Percentiles rank a stretch among this genome's conserved stretches.
Conservation (phyloP, 1,140 invertebrate genomes). For the Cecropterus lyciades region DNA sequence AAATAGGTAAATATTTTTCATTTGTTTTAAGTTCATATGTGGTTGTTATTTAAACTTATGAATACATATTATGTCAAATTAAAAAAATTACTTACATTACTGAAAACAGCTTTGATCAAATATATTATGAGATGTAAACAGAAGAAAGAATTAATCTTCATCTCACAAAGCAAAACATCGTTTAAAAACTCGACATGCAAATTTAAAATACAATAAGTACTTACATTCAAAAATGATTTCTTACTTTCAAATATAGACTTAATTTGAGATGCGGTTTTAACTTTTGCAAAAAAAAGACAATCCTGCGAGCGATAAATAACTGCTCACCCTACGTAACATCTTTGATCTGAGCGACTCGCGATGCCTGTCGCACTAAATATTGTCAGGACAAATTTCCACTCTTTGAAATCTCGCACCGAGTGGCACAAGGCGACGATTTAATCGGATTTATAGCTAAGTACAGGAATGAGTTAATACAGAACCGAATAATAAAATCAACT, state of each 20-base stretch:
- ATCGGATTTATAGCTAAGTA: conserved; percentile 63
- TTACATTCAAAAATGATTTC: background rate
- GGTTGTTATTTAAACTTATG: too few relatives aligned
- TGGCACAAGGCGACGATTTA: conserved; percentile 54
- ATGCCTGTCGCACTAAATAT: conserved; percentile 66
- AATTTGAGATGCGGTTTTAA: conserved; percentile 9
- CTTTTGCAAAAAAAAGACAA: conserved; percentile 7
- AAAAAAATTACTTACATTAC: too few relatives aligned
- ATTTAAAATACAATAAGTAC: background rate
- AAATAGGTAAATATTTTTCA: too few relatives aligned
- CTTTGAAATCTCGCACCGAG: conserved; percentile 67
- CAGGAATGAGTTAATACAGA: conserved; percentile 50
- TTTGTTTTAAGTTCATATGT: too few relatives aligned
- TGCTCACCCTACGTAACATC: conserved; percentile 40
- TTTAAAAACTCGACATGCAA: background rate
- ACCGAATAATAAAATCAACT: conserved; percentile 46
- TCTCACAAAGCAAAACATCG: background rate
- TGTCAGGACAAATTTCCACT: conserved; percentile 78
- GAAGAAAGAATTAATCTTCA: background rate
- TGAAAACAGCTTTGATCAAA: too few relatives aligned
- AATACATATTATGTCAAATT: too few relatives aligned
- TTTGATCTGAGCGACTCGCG: conserved; percentile 67
- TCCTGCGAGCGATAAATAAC: conserved; percentile 20
- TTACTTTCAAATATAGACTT: conserved; percentile 14
- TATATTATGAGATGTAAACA: background rate